Base-by-base conservation (phyloP, 1,140 invertebrate genomes). In the Drosophila lini region DNA sequence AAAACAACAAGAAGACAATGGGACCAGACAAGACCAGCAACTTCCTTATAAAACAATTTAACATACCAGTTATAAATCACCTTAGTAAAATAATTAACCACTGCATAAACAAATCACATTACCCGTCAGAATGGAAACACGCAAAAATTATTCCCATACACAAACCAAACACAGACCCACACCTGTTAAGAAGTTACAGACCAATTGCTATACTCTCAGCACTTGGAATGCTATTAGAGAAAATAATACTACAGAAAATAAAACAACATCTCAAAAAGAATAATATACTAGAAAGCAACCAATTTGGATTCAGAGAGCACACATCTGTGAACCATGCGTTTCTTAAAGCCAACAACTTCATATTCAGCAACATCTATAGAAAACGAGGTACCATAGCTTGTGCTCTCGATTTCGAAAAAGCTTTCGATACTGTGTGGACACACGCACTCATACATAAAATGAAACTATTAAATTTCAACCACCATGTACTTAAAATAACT, bases 371-470 rank as follows among this genome's bases (percentile, higher is more conserved):
- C 9, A 42, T 16, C 8, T 9, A 42, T 5, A 42, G 5, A 10
- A 42, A 19, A 41, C 40, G n/a, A 8, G 9, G n/a, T 9, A 42
- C 41, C 1, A 42, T 42, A 19, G 16, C 8, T 0, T 42, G 41
- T 1, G 41, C 16, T 10, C 4, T 42, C 1, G 41, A 42, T 2
- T 44, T 44, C 4, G 41, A 44, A 19, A 44, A 44, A 8, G 41
- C 16, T 1, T 44, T 52, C 15, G n/a, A 31, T 9, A 52, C 28
- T 0, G 28, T 63, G 0, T 70, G 67, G 67, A 70, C 34, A 0
- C 41, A 63, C 1, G 69, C 45, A 2, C 61, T 68, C 0, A 40
- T 74, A 10, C 40, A 55, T 10, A 67, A 60, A 68, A 74, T 74
- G 63, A 34, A 22, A 3, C 19, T 31, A 4, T 34, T 55, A 8